These are phyloP conservation scores for Petrophora chlorosata DNA, from an alignment of 2,888 invertebrate genomes.

Conservation along the genomic window DNA sequence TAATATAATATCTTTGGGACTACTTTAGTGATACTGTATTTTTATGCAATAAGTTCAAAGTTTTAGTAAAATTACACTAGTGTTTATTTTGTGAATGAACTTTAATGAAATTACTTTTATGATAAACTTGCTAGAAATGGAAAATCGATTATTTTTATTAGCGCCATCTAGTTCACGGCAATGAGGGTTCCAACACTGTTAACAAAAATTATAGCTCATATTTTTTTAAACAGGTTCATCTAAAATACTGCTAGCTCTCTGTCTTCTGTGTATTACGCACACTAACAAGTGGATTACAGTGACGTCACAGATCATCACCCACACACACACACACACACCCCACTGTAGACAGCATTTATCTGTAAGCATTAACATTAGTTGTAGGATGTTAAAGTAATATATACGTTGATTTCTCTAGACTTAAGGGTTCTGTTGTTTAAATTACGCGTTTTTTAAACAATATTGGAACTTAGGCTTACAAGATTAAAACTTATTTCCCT, in stretches of 20 bases:
- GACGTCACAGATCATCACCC: conserved; percentile 25
- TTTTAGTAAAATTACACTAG: too few species aligned
- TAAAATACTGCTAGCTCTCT: not conserved
- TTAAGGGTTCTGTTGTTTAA: conserved; percentile 74
- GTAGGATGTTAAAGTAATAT: conserved; percentile 81
- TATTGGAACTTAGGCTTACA: conserved; percentile 42
- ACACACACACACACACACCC: conserved; percentile 58
- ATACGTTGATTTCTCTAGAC: conserved; percentile 81
- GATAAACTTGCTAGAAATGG: too few species aligned
- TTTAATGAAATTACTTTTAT: too few species aligned
- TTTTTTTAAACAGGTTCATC: not conserved
- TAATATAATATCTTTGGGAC: not conserved
- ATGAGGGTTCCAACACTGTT: too few species aligned
- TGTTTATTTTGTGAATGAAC: too few species aligned
- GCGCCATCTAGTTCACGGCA: too few species aligned
- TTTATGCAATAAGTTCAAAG: not conserved
- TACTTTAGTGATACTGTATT: not conserved
- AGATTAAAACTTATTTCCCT: conserved; percentile 41
- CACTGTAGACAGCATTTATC: conserved; percentile 79
- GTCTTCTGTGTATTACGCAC: not conserved
- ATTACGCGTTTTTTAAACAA: conserved; percentile 55
- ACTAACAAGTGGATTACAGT: conserved; percentile 28
- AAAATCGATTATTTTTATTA: too few species aligned
- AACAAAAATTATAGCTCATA: not conserved
- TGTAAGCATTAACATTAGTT: conserved; percentile 77